Evolutionary conservation across 2,113 vertebrate species (phyloP), one percentile per base, ranked within the genome.

Genomic region (Siniperca knerii): DNA sequence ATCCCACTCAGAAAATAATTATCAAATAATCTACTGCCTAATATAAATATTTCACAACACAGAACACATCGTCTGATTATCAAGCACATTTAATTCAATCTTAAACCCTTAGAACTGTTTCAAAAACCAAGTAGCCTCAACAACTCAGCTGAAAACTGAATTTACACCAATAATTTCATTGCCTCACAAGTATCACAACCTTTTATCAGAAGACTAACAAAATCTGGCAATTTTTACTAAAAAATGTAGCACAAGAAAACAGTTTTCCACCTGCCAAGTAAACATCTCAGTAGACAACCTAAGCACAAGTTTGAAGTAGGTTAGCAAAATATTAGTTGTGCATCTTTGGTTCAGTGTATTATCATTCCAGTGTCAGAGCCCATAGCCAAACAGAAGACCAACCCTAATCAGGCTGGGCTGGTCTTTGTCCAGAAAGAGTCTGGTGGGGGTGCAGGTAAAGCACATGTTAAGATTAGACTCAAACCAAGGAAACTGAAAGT

Each of bases 1-100:
- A 13, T 25, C 20, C 7, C 2, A 50, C 8, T 68, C 42, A 52
- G 13, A 29, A 69, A 55, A 70, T 65, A 55, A 73, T 64, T 0
- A 55, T 15, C 21, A 65, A 48, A 23, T 76, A 2, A n/a, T 33
- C 8, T 74, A 21, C 21, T 12, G 13, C 6, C 16, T n/a, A 4
- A 79, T 21, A 78, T 25, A 69, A 4, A 57, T 29, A 77, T 58
- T 23, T 77, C 13, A 44, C 8, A 68, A 58, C 48, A 85, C 61
- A 42, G 42, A 64, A 66, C 23, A 66, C 20, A 21, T 72, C 0
- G 35, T 37, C 11, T 40, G 11, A 48, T 57, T 2, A 48, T 48
- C 20, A 46, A 18, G 23, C 9, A 74, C 46, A 23, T 62, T 78
- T 62, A 23, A 74, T 74, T 74, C 0, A 54, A 2, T 37, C 8